Evolutionary conservation across 2,797 vertebrate species (phyloP).

Genomic region (Galago senegalensis): DNA sequence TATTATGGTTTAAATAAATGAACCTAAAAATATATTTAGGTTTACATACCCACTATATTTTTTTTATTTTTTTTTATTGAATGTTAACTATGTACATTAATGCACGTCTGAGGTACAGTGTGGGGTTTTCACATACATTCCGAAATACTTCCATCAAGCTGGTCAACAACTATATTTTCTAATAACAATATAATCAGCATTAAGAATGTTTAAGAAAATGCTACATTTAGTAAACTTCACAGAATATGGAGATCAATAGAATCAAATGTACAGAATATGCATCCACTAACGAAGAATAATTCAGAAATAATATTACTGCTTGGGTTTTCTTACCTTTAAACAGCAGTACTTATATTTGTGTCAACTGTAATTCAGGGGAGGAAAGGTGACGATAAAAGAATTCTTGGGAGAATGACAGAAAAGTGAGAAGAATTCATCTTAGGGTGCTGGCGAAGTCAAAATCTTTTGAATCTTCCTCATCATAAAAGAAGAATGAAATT

Average conservation of each 20-base stretch:
- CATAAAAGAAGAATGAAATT: not conserved
- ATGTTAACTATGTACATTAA: no score
- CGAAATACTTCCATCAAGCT: no score
- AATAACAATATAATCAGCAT: not conserved
- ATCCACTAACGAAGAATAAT: not conserved
- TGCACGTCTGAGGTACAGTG: no score
- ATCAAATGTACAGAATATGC: not conserved
- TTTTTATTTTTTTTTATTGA: no score
- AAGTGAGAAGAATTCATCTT: not conserved
- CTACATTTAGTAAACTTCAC: not conserved
- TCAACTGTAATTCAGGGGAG: not conserved
- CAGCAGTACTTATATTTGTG: not conserved
- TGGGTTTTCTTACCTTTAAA: conserved; percentile 17
- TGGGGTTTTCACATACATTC: no score
- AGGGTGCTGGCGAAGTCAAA: not conserved
- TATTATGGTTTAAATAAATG: not conserved
- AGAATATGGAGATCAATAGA: not conserved
- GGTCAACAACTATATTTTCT: not conserved
- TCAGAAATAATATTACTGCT: not conserved
- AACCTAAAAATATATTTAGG: not conserved
- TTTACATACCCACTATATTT: not conserved
- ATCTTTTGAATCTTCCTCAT: not conserved
- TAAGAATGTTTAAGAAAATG: not conserved
- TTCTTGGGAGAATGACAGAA: not conserved
- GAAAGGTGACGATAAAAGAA: not conserved